These are phyloP conservation scores for Macrotis lagotis DNA, from an alignment of 2,113 vertebrate genomes.

Conservation along the genomic window DNA sequence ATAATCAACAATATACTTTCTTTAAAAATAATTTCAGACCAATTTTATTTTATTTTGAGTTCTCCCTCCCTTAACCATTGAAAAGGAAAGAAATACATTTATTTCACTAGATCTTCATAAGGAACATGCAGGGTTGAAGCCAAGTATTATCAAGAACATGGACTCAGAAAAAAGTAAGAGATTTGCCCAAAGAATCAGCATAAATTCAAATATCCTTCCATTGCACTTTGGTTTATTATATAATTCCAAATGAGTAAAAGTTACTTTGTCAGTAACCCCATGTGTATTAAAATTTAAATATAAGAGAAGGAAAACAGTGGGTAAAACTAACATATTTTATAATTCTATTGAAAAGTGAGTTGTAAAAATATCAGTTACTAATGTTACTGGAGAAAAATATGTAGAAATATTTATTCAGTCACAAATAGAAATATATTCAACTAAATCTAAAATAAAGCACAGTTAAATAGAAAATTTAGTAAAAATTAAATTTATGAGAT, in stretches of 20 bases:
- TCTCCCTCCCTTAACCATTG: not conserved
- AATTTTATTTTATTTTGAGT: conserved; percentile 23
- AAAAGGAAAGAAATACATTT: not conserved
- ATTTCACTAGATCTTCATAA: not conserved
- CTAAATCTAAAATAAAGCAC: conserved; percentile 10
- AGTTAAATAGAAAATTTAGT: conserved; percentile 5
- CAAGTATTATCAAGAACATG: not conserved
- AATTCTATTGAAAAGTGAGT: not conserved
- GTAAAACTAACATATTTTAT: conserved; percentile 16
- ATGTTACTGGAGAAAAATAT: conserved; percentile 9
- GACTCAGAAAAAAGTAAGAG: too few species aligned
- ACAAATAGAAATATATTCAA: conserved; percentile 37
- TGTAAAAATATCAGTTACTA: conserved; percentile 12
- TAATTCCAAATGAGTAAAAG: too few species aligned
- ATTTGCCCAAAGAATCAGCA: too few species aligned
- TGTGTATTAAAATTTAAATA: conserved; percentile 27
- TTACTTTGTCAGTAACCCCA: too few species aligned
- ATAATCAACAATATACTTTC: not conserved
- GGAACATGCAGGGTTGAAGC: not conserved
- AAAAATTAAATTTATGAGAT: conserved; percentile 11
- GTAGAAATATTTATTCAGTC: not conserved
- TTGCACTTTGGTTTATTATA: too few species aligned
- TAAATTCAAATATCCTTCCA: too few species aligned
- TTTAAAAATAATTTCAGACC: conserved; percentile 20
- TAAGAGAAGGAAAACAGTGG: conserved; percentile 5